Base-by-base conservation (phyloP, 2,797 vertebrate species). In the Rhinella marina region DNA sequence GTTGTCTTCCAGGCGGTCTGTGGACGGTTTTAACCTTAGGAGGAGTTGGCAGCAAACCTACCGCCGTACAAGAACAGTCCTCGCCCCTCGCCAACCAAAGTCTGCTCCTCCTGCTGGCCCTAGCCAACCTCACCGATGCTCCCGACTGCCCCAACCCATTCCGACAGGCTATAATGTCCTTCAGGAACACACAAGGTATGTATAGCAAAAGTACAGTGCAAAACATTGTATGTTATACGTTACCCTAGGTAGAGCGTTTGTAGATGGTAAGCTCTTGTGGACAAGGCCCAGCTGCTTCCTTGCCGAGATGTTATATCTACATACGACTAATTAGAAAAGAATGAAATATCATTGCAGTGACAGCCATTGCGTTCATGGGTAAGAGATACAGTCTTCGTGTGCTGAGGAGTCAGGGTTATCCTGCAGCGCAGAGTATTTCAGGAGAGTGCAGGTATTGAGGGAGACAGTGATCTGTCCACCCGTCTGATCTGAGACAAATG, bases 121-220 rank as follows among this genome's bases (percentile, higher is more conserved):
- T 99, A 68, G 96, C 96, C 92, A 99, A 99, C 92, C 94, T 99
- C 91, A 98, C 97, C 0, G 97, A 99, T 0, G 95, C 96, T 3
- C 95, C 96, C 0, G 97, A 98, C 41, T 95, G 93, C 0, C 97
- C 97, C 0, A 99, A 99, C 91, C 97, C 98, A 27, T 99, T 97
- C 93, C 95, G 96, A 72, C 98, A 99, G 93, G 96, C 98, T 4
- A 95, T 99, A 76, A 97, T 94, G 83, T 97, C 97, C 91, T 99
- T 99, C 93, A 97, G 96, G 94, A 99, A 99, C 92, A 99, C 98
- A 0, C 98, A 99, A 97, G 98, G 98, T 99, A 91, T 84, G 93
- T 92, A n/a, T 6, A 52, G n/a, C 3, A 14, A 12, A 76, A 7
- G 13, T 76, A 50, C 11, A 52, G 13, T 11, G n/a, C 62, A n/a